phyloP scores from a whole-genome alignment of 2,797 vertebrate species.

The Fundulus diaphanus region DNA sequence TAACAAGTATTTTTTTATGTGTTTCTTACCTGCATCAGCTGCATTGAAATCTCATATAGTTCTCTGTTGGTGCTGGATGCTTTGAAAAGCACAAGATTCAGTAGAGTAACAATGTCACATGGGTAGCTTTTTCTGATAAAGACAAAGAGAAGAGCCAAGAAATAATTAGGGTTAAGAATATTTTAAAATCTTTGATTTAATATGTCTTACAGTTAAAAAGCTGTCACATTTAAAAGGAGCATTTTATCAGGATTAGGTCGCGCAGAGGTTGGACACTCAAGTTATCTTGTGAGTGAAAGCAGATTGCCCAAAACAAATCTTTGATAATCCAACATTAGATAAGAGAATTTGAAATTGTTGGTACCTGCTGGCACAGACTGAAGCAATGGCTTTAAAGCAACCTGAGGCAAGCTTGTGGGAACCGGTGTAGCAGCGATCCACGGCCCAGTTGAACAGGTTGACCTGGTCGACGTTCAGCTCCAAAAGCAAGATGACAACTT shows the following conservation, averaged over 20 bases:
- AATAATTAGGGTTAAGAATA: neutral
- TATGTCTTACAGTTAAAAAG: constrained; percentile 17
- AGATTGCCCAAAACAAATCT: neutral
- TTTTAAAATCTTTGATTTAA: constrained; percentile 11
- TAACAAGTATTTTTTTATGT: neutral
- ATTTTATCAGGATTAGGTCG: constrained; percentile 39
- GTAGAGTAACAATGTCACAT: constrained; percentile 92
- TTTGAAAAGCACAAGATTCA: constrained; percentile 97
- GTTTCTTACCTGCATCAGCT: constrained; percentile 93
- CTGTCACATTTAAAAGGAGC: constrained; percentile 4
- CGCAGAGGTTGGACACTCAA: constrained; percentile 12
- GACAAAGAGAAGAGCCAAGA: constrained; percentile 8
- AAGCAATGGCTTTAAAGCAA: constrained; percentile 97
- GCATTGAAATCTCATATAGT: constrained; percentile 98
- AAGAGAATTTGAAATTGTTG: constrained; percentile 5
- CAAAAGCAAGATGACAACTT: constrained; percentile 93
- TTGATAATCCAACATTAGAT: neutral
- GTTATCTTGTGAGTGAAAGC: constrained; percentile 15
- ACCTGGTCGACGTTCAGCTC: constrained; percentile 96
- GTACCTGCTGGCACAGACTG: constrained; percentile 96
- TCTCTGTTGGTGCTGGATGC: constrained; percentile 96
- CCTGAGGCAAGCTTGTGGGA: constrained; percentile 95
- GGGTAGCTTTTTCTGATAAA: constrained; percentile 88
- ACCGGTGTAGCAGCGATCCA: constrained; percentile 96
- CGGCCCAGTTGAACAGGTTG: constrained; percentile 98